Percentiles rank a stretch among this genome's conserved stretches.
Conservation (phyloP, 1,140 invertebrate genomes). For the Drosophila auraria region DNA sequence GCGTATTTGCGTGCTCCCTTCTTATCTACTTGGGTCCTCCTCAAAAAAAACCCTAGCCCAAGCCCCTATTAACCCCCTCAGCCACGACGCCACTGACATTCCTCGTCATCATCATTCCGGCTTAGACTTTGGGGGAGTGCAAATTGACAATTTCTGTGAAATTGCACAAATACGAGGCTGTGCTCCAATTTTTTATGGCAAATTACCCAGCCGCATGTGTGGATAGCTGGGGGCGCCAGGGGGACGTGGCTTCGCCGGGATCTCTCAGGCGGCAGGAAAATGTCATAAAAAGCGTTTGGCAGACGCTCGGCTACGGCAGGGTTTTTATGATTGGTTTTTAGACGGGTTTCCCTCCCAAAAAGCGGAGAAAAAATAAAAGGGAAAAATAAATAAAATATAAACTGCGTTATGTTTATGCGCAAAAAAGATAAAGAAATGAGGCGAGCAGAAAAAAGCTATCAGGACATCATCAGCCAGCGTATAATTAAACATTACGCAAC, state of each 20-base stretch:
- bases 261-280: slow-evolving; percentile 27
- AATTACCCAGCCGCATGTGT: slow-evolving; percentile 71
- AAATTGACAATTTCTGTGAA: slow-evolving; percentile 83
- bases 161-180: slow-evolving; percentile 79
- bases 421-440: slow-evolving; percentile 20
- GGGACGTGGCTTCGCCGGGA: slow-evolving; percentile 34
- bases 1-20: slow-evolving; percentile 68
- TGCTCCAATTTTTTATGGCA: slow-evolving; percentile 78
- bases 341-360: slow-evolving; percentile 27
- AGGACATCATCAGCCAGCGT: slow-evolving; percentile 63
- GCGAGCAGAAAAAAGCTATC: slow-evolving; percentile 52
- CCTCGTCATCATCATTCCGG: slow-evolving; percentile 39
- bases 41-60: slow-evolving; percentile 2
- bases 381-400: slow-evolving; percentile 82
- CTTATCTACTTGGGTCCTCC: slow-evolving; percentile 20
- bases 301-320: slow-evolving; percentile 53
- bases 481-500: slow-evolving; percentile 76
- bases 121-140: slow-evolving; percentile 78
- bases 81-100: slow-evolving; percentile 10
- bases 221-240: slow-evolving; percentile 25
- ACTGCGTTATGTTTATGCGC: slow-evolving; percentile 82
- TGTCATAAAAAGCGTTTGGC: slow-evolving; percentile 77
- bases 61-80: background rate
- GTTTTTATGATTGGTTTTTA: slow-evolving; percentile 77
- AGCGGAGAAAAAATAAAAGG: slow-evolving; percentile 32